phyloP scores from a whole-genome alignment of 2,888 invertebrate species.

The Coecobrya sp. region DNA sequence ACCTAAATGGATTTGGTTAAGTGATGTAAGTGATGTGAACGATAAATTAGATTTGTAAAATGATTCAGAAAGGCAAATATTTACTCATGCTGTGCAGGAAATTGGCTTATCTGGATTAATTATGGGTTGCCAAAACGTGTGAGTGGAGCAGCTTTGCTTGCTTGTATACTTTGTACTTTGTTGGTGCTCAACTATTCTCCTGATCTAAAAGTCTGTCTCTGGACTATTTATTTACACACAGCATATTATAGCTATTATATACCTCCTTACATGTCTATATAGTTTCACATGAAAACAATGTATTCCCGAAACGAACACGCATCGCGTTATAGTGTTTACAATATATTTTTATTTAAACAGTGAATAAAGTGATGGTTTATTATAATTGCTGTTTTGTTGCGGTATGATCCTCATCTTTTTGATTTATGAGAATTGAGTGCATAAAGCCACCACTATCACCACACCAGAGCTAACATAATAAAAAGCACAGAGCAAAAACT shows the following conservation, averaged over 20 bases:
- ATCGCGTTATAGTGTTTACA: slow-evolving; percentile 41
- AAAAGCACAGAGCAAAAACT: background rate
- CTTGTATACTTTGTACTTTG: background rate
- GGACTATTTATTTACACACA: slow-evolving; percentile 4
- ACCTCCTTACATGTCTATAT: too few species aligned
- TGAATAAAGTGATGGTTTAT: slow-evolving; percentile 59
- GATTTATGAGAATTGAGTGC: slow-evolving; percentile 75
- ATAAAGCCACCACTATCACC: slow-evolving; percentile 5
- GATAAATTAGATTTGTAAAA: slow-evolving; percentile 82
- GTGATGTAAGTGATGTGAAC: slow-evolving; percentile 71
- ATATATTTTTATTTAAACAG: slow-evolving; percentile 55
- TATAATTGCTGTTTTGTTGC: slow-evolving; percentile 66
- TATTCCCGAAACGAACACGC: slow-evolving; percentile 37
- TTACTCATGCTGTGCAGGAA: slow-evolving; percentile 85
- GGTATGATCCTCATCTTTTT: slow-evolving; percentile 76
- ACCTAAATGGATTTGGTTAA: slow-evolving; percentile 21
- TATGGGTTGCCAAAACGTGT: slow-evolving; percentile 83
- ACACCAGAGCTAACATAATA: background rate
- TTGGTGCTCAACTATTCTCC: background rate
- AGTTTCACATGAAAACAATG: too few species aligned
- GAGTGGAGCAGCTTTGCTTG: slow-evolving; percentile 3
- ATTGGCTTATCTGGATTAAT: slow-evolving; percentile 85
- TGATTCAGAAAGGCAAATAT: slow-evolving; percentile 83
- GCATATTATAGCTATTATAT: too few species aligned
- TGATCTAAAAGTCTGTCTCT: background rate